phyloP scores from a whole-genome alignment of 2,797 vertebrate genomes.

The Mus caroli region DNA sequence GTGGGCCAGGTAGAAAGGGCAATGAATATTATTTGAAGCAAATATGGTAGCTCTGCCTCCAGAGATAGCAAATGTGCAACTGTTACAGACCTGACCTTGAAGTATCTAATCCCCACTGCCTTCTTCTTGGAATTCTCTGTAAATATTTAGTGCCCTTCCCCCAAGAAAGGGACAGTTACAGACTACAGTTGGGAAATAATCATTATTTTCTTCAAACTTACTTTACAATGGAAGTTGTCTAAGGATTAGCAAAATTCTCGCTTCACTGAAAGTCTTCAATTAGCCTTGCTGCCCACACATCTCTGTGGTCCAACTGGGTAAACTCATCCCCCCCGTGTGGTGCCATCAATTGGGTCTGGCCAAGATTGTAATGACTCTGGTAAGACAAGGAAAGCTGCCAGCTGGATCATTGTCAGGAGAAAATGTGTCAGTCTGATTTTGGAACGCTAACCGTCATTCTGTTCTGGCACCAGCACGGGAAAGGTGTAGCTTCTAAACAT shows the following conservation, averaged over 20 bases:
- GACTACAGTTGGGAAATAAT: background rate
- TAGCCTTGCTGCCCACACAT: background rate
- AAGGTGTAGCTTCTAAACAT: background rate
- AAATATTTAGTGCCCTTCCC: background rate
- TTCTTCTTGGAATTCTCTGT: background rate
- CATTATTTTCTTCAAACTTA: slow-evolving; percentile 25
- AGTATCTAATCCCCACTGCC: background rate
- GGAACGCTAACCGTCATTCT: background rate
- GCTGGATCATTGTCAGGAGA: slow-evolving; percentile 53
- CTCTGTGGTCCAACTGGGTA: slow-evolving; percentile 2
- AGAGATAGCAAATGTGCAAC: background rate
- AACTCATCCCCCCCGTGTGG: background rate
- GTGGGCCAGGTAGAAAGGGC: background rate
- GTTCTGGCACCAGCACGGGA: background rate
- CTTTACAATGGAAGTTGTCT: slow-evolving; percentile 60
- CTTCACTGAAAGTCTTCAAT: slow-evolving; percentile 52
- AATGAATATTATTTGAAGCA: background rate
- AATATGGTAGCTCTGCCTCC: background rate
- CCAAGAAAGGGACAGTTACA: background rate
- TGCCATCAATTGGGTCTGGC: slow-evolving; percentile 38
- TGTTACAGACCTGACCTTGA: background rate
- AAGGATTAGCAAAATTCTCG: slow-evolving; percentile 18
- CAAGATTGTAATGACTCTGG: background rate
- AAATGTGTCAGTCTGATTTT: slow-evolving; percentile 34
- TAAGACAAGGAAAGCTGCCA: background rate